Percentiles rank a stretch among this genome's conserved stretches.
Conservation (phyloP, 2,797 vertebrate genomes). For the Chiloscyllium punctatum region DNA sequence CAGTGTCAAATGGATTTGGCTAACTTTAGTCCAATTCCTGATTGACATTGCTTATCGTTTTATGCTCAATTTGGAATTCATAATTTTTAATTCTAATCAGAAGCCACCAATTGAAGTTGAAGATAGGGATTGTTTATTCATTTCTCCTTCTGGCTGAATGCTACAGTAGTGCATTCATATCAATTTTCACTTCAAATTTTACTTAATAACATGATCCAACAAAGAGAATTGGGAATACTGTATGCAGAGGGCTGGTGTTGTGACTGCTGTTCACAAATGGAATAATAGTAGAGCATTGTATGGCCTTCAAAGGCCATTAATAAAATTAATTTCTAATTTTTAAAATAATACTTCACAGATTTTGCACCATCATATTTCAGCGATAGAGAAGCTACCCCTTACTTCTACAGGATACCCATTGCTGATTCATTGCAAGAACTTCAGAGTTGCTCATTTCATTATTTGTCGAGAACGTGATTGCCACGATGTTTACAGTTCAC, state of each 20-base stretch:
- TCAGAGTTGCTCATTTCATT: slow-evolving; percentile 60
- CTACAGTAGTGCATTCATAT: neutral
- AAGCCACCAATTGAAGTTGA: no score
- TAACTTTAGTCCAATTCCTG: no score
- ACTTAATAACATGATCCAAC: neutral
- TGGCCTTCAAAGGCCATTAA: neutral
- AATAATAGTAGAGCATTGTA: neutral
- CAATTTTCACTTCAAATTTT: neutral
- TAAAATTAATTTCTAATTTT: neutral
- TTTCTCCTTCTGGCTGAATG: neutral
- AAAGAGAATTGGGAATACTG: neutral
- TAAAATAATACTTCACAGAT: slow-evolving; percentile 52
- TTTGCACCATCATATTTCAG: slow-evolving; percentile 64
- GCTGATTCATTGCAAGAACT: slow-evolving; percentile 68
- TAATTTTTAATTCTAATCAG: neutral
- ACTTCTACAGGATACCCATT: slow-evolving; percentile 58
- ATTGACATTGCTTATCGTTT: no score
- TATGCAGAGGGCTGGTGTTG: neutral
- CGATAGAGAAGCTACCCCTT: slow-evolving; percentile 62
- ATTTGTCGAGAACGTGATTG: slow-evolving; percentile 63
- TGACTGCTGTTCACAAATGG: neutral
- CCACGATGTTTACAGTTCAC: slow-evolving; percentile 61
- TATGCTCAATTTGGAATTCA: no score
- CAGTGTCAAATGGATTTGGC: neutral
- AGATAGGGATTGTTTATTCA: no score